Conservation (phyloP, 2,888 invertebrate genomes). For the Subacronicta megacephala region DNA sequence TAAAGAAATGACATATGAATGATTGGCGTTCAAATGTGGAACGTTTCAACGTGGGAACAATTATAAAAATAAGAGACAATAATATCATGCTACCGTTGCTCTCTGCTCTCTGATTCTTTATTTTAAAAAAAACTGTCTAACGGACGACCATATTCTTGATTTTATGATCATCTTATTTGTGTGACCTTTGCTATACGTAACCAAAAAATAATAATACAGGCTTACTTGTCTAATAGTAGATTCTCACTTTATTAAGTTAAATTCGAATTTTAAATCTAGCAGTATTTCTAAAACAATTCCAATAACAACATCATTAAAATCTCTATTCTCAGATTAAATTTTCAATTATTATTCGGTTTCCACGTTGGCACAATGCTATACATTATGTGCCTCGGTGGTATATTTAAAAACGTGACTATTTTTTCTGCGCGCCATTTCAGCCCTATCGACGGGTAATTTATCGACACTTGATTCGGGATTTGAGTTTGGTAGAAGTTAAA, state of each 20-base stretch:
- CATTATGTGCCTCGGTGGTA: constrained; percentile 21
- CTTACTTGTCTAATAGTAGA: no score
- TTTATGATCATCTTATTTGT: no score
- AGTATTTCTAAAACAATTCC: background rate
- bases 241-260: no score
- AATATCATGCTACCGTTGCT: no score
- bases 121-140: no score
- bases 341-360: constrained; percentile 39
- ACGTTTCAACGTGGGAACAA: background rate
- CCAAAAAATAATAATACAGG: no score
- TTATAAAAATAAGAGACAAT: no score
- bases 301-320: constrained; percentile 18
- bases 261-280: background rate
- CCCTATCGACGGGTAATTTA: constrained; percentile 66
- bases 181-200: no score
- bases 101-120: no score
- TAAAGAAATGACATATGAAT: background rate
- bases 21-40: constrained; percentile 9
- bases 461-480: constrained; percentile 67
- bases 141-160: no score
- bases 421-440: constrained; percentile 60
- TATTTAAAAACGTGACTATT: constrained; percentile 30
- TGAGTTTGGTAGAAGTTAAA: constrained; percentile 41
- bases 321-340: constrained; percentile 23
- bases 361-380: constrained; percentile 39